Conservation (phyloP, 2,888 invertebrate species). For the Heliconius charithonia region DNA sequence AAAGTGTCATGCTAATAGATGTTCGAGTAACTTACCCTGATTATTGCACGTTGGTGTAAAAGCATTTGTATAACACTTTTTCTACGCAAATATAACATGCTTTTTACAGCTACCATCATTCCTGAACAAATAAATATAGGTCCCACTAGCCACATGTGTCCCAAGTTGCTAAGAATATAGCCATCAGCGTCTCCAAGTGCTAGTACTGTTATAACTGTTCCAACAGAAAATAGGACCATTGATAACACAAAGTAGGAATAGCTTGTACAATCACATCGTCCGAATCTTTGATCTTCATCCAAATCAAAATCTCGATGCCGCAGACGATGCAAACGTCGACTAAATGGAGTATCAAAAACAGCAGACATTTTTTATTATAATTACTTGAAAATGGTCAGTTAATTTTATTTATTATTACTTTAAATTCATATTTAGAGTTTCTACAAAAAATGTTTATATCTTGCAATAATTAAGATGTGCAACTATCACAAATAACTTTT, state of each 20-base stretch:
- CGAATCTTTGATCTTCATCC: slow-evolving; percentile 85
- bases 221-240: slow-evolving; percentile 85
- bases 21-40: slow-evolving; percentile 76
- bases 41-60: slow-evolving; percentile 85
- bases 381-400: slow-evolving; percentile 49
- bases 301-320: slow-evolving; percentile 84
- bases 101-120: slow-evolving; percentile 87
- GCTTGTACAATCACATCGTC: slow-evolving; percentile 86
- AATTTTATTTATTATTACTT: slow-evolving; percentile 50
- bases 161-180: slow-evolving; percentile 84
- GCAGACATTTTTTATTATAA: slow-evolving; percentile 80
- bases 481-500: slow-evolving; percentile 44
- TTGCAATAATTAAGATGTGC: slow-evolving; percentile 49
- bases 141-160: slow-evolving; percentile 88
- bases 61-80: slow-evolving; percentile 87
- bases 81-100: slow-evolving; percentile 85
- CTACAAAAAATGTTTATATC: slow-evolving; percentile 45
- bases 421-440: slow-evolving; percentile 44
- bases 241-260: slow-evolving; percentile 86
- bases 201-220: slow-evolving; percentile 85
- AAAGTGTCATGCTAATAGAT: slow-evolving; percentile 1
- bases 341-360: slow-evolving; percentile 85
- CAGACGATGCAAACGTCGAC: slow-evolving; percentile 84
- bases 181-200: slow-evolving; percentile 85
- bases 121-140: slow-evolving; percentile 87